A percentile compares a stretch with the other conserved stretches of the same genome.
These are phyloP conservation scores for Aratinga solstitialis DNA, from an alignment of 2,797 vertebrate genomes.

Conservation along the genomic window DNA sequence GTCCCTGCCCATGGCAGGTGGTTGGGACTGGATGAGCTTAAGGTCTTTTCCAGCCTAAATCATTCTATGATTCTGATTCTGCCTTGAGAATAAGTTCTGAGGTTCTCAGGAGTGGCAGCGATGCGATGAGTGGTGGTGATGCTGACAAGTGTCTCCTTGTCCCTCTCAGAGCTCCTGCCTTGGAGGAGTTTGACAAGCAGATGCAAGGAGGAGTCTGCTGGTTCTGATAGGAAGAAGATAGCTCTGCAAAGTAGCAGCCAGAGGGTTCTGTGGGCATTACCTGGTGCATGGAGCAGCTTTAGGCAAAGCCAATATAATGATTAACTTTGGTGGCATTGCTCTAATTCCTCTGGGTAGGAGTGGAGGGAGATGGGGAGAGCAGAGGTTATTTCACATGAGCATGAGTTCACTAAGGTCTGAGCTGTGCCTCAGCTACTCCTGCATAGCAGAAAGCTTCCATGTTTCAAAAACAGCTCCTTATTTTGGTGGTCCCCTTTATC, in stretches of 20 bases:
- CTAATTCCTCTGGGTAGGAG: not conserved
- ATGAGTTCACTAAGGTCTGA: not conserved
- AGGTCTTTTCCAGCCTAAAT: not conserved
- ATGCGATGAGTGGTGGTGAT: rapidly evolving
- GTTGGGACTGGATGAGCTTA: not conserved
- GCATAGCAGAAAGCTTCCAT: not conserved
- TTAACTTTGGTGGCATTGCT: not conserved
- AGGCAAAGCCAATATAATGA: not conserved
- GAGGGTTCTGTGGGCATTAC: rapidly evolving
- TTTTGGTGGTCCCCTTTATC: not conserved
- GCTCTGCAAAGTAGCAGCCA: not conserved
- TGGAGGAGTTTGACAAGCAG: not conserved
- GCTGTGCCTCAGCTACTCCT: not conserved
- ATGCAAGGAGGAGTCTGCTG: not conserved
- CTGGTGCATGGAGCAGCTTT: rapidly evolving
- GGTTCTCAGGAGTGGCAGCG: not conserved
- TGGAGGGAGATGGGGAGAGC: not conserved
- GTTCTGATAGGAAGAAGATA: not conserved
- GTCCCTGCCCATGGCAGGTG: not conserved
- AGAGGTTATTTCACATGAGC: not conserved
- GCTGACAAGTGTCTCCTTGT: not conserved
- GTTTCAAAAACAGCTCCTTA: not conserved
- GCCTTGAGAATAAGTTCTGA: not conserved
- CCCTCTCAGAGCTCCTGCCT: not conserved
- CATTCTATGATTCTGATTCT: not conserved